Evolutionary conservation across 2,888 invertebrate genomes (phyloP), one percentile per base, ranked within the genome.

Genomic region (Auanema sp.): DNA sequence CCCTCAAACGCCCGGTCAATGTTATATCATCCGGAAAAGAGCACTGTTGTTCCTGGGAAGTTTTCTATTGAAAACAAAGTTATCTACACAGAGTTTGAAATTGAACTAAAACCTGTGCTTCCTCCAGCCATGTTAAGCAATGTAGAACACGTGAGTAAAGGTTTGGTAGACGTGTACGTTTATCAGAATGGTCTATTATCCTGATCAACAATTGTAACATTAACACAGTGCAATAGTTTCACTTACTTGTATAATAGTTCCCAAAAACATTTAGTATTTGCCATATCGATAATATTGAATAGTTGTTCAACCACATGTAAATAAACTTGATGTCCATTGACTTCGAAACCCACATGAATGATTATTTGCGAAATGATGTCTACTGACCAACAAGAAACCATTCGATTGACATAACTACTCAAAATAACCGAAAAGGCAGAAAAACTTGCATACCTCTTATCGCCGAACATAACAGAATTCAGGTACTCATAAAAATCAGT

Each of bases 31-130:
- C 47, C 1, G 43, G 23, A 40, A 21, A 57, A 33, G 12, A 16
- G n/a, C 57, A 41, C 41, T 49, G n/a, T 10, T 16, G 49, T n/a
- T 57, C 57, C 16, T 62, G 50, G 5, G 62, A 23, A 11, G 43
- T 42, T 44, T 42, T 62, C 50, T 57, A 21, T 10, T 47, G 21
- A 11, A 18, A 16, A 6, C 1, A 5, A 52, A 12, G 24, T 2
- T 21, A 18, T 8, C 4, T 52, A 8, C 8, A n/a, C n/a, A n/a
- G n/a, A n/a, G n/a, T n/a, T n/a, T n/a, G n/a, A n/a, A n/a, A n/a
- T n/a, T n/a, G n/a, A n/a, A n/a, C 10, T 1, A 12, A 16, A n/a
- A 58, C 58, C 58, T 58, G 41, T 0, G 50, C 51, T 12, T 12
- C 56, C 1, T 50, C 23, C 0, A 62, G 23, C 62, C 62, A 62